phyloP scores from a whole-genome alignment of 2,797 vertebrate species.

The Gallinago solitaria region DNA sequence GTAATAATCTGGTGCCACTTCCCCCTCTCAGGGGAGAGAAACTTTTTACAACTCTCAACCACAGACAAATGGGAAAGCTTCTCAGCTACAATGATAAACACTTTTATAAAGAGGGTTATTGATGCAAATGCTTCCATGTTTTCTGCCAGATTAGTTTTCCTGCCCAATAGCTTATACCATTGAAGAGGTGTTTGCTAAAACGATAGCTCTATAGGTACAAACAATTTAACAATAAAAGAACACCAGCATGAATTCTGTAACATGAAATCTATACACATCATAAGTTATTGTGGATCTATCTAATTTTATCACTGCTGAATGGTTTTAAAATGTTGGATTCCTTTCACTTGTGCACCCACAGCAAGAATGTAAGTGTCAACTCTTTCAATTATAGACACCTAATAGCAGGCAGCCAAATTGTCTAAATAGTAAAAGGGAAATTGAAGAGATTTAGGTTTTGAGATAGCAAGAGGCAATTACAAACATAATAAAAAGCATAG shows the following conservation, averaged over 20 bases:
- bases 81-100: neutral
- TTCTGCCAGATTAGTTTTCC: constrained; percentile 23
- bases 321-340: neutral
- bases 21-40: neutral
- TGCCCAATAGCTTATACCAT: neutral
- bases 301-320: neutral
- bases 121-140: constrained; percentile 4
- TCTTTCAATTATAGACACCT: constrained; percentile 16
- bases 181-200: neutral
- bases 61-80: neutral
- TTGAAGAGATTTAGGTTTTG: constrained; percentile 13
- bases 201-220: neutral
- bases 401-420: constrained; percentile 25
- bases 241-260: neutral
- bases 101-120: neutral
- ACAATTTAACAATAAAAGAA: neutral
- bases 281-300: neutral
- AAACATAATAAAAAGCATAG: constrained; percentile 42
- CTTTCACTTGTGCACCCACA: constrained; percentile 17
- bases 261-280: neutral
- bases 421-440: constrained; percentile 16
- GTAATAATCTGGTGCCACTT: neutral
- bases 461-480: constrained; percentile 4
- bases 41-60: neutral
- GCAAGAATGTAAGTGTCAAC: constrained; percentile 7